Conservation (phyloP, 92 coral and sea anemone species). For the Umimayanthus chanpuru region DNA sequence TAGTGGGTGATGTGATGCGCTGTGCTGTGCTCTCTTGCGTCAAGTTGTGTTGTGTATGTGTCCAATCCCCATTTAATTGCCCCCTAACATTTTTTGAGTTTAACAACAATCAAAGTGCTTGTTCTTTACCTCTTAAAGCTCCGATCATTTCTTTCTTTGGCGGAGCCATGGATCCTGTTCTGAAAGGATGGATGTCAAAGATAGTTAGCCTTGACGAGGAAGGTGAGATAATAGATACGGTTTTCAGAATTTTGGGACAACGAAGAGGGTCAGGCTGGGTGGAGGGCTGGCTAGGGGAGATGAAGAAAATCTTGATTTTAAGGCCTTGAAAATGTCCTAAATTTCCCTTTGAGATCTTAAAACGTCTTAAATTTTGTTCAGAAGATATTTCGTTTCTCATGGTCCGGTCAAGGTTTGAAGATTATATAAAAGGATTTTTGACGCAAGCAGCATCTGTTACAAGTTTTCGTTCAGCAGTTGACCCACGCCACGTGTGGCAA, state of each 20-base stretch:
- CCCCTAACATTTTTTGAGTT: background rate
- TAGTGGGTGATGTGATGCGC: too few species aligned
- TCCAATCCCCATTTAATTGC: background rate
- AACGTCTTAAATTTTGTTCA: too few species aligned
- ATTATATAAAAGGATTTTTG: too few species aligned
- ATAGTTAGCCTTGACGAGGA: slow-evolving; percentile 25
- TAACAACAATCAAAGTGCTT: background rate
- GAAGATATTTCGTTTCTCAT: too few species aligned
- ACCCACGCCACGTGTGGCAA: too few species aligned
- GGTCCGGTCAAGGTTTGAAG: too few species aligned
- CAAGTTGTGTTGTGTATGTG: background rate
- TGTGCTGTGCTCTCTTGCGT: background rate
- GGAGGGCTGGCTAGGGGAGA: too few species aligned
- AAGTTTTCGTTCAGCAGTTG: too few species aligned
- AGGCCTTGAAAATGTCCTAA: too few species aligned
- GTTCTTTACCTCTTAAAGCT: background rate
- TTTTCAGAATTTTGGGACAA: background rate
- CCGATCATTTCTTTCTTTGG: slow-evolving; percentile 22
- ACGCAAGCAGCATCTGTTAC: too few species aligned
- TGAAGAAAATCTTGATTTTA: too few species aligned
- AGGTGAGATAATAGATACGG: background rate
- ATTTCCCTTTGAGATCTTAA: too few species aligned
- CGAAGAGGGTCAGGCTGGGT: background rate
- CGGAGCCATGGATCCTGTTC: slow-evolving; percentile 21
- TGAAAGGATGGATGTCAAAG: slow-evolving; percentile 44